Evolutionary conservation across 2,888 invertebrate genomes (phyloP), one percentile per base, ranked within the genome.

Genomic region (Cephalotes varians): DNA sequence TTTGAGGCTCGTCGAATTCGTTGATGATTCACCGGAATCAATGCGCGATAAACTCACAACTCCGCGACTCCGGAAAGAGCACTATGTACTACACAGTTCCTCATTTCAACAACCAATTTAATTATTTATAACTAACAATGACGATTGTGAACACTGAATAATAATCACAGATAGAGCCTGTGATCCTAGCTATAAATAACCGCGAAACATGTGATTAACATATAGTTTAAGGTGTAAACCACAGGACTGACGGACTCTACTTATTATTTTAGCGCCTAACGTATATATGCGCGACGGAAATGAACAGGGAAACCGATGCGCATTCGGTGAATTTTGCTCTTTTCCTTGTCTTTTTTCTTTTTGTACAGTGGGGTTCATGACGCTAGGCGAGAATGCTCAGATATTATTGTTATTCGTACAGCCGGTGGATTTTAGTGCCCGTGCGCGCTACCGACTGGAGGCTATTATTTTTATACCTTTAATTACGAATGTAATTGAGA

Each of bases 381-480:
- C 21, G 60, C 44, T 64, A 64, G 49, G 40, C 72, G 81, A 89
- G 87, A 89, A 91, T 93, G 92, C 92, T 93, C 92, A 92, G 90
- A 92, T 84, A 86, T 58, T 74, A 84, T 84, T 84, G 64, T 74
- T 82, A 77, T 81, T 87, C 84, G 83, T 81, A 87, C 90, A 89
- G 91, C 83, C 88, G 87, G 89, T 87, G 85, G 81, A 86, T 81
- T 85, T 82, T 85, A 84, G 83, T 88, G 84, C 79, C 83, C 82
- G 71, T 82, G 44, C 80, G 65, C 83, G 81, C 86, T 88, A 86
- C 87, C 86, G 88, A 88, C 91, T 87, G 92, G 91, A 93, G 93
- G 93, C 93, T 94, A 93, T 94, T 94, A 94, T 94, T 94, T 94
- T 94, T 94, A 93, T 94, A 94, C 87, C 83, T 86, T 77, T 86